These are phyloP conservation scores for Thamnaconus septentrionalis DNA, from an alignment of 2,113 vertebrate species.

Conservation along the genomic window DNA sequence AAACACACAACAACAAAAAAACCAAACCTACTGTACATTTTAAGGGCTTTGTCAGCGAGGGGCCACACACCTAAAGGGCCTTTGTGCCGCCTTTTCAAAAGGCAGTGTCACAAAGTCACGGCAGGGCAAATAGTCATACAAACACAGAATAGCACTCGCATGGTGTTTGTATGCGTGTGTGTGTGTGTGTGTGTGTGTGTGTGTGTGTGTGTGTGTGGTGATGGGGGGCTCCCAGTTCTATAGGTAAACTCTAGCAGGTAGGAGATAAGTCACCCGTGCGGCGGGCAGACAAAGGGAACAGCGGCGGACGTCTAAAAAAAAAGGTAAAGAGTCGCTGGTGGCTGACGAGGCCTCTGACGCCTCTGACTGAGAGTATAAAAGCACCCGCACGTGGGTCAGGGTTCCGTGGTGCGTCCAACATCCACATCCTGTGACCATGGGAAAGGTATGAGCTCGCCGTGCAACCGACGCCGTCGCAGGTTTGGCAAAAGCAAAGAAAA, in stretches of 20 bases:
- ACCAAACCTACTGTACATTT: constrained; percentile 33
- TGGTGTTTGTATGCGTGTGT: constrained; percentile 20
- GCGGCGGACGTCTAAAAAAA: constrained; percentile 56
- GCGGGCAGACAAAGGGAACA: constrained; percentile 58
- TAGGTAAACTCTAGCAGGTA: constrained; percentile 75
- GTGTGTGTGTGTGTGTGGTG: constrained; percentile 2
- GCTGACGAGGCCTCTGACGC: constrained; percentile 57
- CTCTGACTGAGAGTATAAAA: constrained; percentile 70
- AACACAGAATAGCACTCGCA: constrained; percentile 57
- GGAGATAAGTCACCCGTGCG: constrained; percentile 53
- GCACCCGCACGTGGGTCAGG: constrained; percentile 21
- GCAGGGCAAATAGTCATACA: constrained; percentile 55
- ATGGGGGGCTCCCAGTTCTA: constrained; percentile 56
- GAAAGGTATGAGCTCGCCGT: constrained; percentile 68
- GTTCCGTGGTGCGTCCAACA: constrained; percentile 37
- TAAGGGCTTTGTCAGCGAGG: constrained; percentile 56
- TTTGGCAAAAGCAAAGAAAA: constrained; percentile 2
- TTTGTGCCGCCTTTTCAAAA: constrained; percentile 71
- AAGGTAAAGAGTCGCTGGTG: constrained; percentile 68
- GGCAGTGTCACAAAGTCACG: constrained; percentile 60
- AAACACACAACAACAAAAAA: constrained; percentile 9
- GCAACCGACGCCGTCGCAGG: background rate
- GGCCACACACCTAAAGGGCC: constrained; percentile 50
- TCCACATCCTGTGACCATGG: constrained; percentile 69
- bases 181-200: constrained; percentile 1